These are phyloP conservation scores for Euura saliciscinereae DNA, from an alignment of 1,140 invertebrate species.

Conservation along the genomic window DNA sequence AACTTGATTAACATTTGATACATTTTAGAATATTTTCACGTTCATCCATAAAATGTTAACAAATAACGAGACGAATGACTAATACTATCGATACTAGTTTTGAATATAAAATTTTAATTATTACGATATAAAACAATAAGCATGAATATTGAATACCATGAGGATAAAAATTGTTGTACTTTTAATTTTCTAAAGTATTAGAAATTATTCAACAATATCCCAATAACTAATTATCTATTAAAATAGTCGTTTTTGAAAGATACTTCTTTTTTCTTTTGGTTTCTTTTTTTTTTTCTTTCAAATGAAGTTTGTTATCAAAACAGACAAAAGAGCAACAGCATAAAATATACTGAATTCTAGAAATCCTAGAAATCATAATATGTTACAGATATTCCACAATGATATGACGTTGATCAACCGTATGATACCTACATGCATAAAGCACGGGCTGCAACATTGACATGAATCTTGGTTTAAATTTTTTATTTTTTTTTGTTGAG, in stretches of 20 bases:
- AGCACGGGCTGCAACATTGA: too few species aligned
- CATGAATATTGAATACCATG: too few species aligned
- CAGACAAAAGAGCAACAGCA: slow-evolving; percentile 3
- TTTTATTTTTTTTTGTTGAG: too few species aligned
- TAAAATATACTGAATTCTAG: background rate
- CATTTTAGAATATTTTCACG: too few species aligned
- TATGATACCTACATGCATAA: background rate
- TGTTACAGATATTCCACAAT: slow-evolving; percentile 1
- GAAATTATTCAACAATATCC: background rate
- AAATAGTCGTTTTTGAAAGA: background rate
- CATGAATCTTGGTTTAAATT: too few species aligned
- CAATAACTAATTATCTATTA: background rate
- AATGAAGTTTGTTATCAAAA: slow-evolving; percentile 2
- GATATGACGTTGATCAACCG: background rate
- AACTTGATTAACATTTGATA: too few species aligned
- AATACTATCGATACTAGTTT: too few species aligned
- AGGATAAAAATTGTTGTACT: background rate
- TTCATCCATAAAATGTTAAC: too few species aligned
- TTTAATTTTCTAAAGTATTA: background rate
- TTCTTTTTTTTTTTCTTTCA: too few species aligned
- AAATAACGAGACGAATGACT: too few species aligned
- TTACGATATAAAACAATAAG: too few species aligned
- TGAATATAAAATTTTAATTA: too few species aligned
- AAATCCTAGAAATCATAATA: background rate
- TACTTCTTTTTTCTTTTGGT: background rate